Evolutionary conservation across 1,140 invertebrate genomes (phyloP), one percentile per base, ranked within the genome.

Genomic region (Harlomillsia oculata): DNA sequence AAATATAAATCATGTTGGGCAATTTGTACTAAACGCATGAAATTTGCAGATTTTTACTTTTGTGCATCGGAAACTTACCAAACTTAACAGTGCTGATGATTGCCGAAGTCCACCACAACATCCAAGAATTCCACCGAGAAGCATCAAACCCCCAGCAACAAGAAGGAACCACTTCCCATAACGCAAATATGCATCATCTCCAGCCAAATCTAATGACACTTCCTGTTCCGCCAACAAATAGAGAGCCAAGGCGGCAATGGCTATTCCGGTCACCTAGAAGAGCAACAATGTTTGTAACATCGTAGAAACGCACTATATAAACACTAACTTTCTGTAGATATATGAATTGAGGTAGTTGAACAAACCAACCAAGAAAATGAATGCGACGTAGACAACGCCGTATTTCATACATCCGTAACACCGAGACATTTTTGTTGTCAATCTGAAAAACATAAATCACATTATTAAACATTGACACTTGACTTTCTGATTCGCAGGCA

Each of bases 51-150:
- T 8, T 14, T 23, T 29, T 43, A 21, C 8, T 43, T 43, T 16
- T 9, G 18, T 43, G 40, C 8, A 21, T 16, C 9, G 5, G 5
- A 46, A 37, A 69, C 75, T 81, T 71, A 89, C 85, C 66, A 83
- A 79, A 56, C 87, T 78, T 9, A 97, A 77, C 77, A 93, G 81
- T 71, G 87, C 89, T 66, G 85, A 85, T 56, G 83, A 90, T 72
- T 93, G 88, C 61, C 82, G 80, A 48, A 87, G 80, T 11, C 89
- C 86, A 23, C 92, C 91, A 70, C 86, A 91, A 69, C 90, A 95
- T 49, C 92, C 93, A 28, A 94, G 78, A 72, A 95, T 86, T 1
- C 89, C 85, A 21, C 93, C 82, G 37, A 89, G 69, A 60, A 92
- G 80, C 68, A 95, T 83, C 30, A 95, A 69, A 34, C 80, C 71